These are phyloP conservation scores for Linnaemya tessellans DNA, from an alignment of 2,888 invertebrate genomes.

Conservation along the genomic window DNA sequence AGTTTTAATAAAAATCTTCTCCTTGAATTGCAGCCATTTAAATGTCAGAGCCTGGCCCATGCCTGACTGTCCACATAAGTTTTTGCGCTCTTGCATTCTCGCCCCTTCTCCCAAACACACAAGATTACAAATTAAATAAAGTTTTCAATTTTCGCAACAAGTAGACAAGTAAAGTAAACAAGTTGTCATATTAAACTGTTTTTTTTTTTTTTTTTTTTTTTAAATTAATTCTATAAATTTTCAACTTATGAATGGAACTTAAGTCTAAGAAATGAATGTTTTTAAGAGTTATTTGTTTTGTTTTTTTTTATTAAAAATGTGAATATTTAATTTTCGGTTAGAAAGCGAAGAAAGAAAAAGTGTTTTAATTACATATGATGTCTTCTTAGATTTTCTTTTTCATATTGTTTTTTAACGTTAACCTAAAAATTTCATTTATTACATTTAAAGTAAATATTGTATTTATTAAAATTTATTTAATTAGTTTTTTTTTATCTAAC, in stretches of 20 bases:
- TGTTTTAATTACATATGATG: slow-evolving; percentile 27
- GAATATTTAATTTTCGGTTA: neutral
- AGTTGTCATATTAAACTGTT: slow-evolving; percentile 41
- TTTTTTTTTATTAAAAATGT: slow-evolving; percentile 42
- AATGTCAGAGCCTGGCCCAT: too few species aligned
- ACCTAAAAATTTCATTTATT: slow-evolving; percentile 32
- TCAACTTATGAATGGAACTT: slow-evolving; percentile 61
- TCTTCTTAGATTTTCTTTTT: slow-evolving; percentile 57
- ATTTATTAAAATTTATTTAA: slow-evolving; percentile 30
- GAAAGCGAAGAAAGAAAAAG: neutral
- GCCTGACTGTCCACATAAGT: too few species aligned
- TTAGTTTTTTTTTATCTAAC: slow-evolving; percentile 42
- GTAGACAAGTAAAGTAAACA: neutral
- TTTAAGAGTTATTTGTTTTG: slow-evolving; percentile 54
- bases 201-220: neutral
- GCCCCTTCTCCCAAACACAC: too few species aligned
- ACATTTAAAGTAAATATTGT: slow-evolving; percentile 17
- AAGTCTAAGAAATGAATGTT: slow-evolving; percentile 62
- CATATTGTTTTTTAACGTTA: slow-evolving; percentile 1
- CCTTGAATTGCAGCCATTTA: too few species aligned
- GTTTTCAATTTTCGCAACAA: neutral
- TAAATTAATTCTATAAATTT: neutral
- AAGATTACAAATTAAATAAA: too few species aligned
- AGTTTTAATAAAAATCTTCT: too few species aligned
- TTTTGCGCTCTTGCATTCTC: too few species aligned